Base-by-base conservation (phyloP, 1,140 invertebrate species). In the Zaprionus capensis region DNA sequence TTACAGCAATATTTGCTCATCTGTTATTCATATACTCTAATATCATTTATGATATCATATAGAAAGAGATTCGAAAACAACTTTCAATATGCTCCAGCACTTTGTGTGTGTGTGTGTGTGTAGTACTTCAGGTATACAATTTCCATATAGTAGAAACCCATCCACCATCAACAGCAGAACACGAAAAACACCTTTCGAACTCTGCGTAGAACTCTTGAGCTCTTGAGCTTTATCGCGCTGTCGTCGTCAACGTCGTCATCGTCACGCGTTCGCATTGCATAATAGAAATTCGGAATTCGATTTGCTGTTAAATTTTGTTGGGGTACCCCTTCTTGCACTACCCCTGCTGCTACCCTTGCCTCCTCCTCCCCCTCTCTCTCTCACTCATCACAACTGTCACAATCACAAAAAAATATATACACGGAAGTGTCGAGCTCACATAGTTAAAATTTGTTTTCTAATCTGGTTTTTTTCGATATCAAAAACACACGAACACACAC, bases 361-460 rank as follows among this genome's bases (percentile, higher is more conserved):
- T 36, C 0, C 11, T n/a, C 15, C 5, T 28, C 12, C 20, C 24
- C 0, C 24, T 5, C 24, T 4, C 24, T 26, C 4, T 26, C 20
- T 5, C 17, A 24, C 7, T 14, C 28, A 4, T 26, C 26, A 34
- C 53, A 31, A 26, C 44, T 26, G 31, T n/a, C 44, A 20, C 70
- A 51, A 68, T 73, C 44, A 68, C n/a, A 34, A 73, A 67, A 26
- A 36, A 34, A 59, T 44, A 15, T 67, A 57, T 61, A 74, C 59
- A 65, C 76, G 71, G 71, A 78, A 78, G 66, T 74, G 71, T 58
- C 46, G 22, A 41, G 49, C 58, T 41, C 64, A 58, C 41, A 61
- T 73, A 62, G 70, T 59, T 68, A 41, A 69, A 70, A 74, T 78
- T 70, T 70, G 55, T 69, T 75, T 75, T 78, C 65, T 75, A 75